Base-by-base conservation (phyloP, 2,113 vertebrate genomes). In the Callaeas wilsoni region DNA sequence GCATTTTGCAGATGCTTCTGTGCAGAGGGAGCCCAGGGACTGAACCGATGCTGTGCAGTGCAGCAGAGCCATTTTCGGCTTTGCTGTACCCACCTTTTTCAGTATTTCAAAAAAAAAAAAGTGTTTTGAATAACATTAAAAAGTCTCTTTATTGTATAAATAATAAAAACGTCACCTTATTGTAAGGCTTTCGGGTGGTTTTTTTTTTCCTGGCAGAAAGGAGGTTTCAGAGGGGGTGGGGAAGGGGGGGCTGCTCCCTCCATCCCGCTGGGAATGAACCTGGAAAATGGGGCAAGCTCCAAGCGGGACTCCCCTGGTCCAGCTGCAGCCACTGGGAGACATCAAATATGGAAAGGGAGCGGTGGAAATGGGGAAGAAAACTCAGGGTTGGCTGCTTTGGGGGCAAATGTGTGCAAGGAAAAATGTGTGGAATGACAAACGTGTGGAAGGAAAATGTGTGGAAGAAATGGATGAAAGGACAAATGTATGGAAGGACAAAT, bases 41-140 rank as follows among this genome's bases (percentile, higher is more conserved):
- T 95, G 93, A 98, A 98, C 83, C 95, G 32, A 98, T 97, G 98
- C 98, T 99, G 99, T 99, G 98, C 98, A 98, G 98, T 97, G 96
- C 97, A 98, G 98, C 98, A 98, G 98, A 99, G 99, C 99, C 99
- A 99, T 99, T 99, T 99, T 99, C 98, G 99, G 99, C 99, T 99
- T 99, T 99, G 98, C 97, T 98, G 98, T 96, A 98, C 99, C 98
- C 98, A 98, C 98, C 86, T 99, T 99, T 99, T 99, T 99, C 99
- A 99, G 98, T 99, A 99, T 99, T 99, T 99, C 46, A 41, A 60
- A 62, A 77, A 84, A 71, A 99, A 99, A 98, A 97, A 99, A 97
- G 98, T 99, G 99, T 99, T 99, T 99, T 99, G 98, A 99, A 99
- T 99, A 99, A 99, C 98, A 99, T 99, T 98, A 83, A 96, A 99